Conservation (phyloP, 2,797 vertebrate species). For the Lagocephalus sceleratus region DNA sequence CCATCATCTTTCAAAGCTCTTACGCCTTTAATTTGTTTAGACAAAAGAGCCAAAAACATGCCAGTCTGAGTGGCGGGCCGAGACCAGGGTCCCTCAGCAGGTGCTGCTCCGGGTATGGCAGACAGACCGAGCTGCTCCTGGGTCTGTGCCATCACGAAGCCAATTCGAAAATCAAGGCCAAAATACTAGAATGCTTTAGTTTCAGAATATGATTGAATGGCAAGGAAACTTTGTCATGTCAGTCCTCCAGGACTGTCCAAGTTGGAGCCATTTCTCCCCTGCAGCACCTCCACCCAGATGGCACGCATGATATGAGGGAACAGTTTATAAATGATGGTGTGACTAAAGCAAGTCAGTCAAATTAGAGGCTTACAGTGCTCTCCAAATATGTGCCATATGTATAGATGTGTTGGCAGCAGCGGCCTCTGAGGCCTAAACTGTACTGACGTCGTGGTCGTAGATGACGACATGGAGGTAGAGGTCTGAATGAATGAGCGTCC, state of each 20-base stretch:
- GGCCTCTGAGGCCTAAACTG: slow-evolving; percentile 47
- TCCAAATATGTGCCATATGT: slow-evolving; percentile 29
- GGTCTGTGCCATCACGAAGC: too few relatives aligned
- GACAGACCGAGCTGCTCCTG: slow-evolving; percentile 13
- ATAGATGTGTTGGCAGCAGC: slow-evolving; percentile 17
- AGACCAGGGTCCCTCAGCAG: slow-evolving; percentile 46
- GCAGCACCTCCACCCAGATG: slow-evolving; percentile 65
- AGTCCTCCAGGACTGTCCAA: not conserved
- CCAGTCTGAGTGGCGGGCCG: slow-evolving; percentile 47
- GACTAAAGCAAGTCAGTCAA: slow-evolving; percentile 32
- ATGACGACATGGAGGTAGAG: slow-evolving; percentile 80
- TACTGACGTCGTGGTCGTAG: slow-evolving; percentile 77
- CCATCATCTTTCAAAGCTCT: slow-evolving; percentile 64
- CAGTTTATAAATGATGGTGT: slow-evolving; percentile 44
- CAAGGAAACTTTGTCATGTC: not conserved
- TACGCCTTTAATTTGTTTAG: slow-evolving; percentile 75
- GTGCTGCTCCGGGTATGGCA: slow-evolving; percentile 28
- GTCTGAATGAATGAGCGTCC: slow-evolving; percentile 73
- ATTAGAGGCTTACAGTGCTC: slow-evolving; percentile 45
- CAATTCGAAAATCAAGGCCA: not conserved
- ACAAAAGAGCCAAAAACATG: slow-evolving; percentile 72
- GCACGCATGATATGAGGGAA: slow-evolving; percentile 49
- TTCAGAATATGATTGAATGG: not conserved
- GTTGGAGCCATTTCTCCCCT: not conserved
- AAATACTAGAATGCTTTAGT: not conserved